Evolutionary conservation across 2,888 invertebrate species (phyloP).

Genomic region (Anarsia innoxiella): DNA sequence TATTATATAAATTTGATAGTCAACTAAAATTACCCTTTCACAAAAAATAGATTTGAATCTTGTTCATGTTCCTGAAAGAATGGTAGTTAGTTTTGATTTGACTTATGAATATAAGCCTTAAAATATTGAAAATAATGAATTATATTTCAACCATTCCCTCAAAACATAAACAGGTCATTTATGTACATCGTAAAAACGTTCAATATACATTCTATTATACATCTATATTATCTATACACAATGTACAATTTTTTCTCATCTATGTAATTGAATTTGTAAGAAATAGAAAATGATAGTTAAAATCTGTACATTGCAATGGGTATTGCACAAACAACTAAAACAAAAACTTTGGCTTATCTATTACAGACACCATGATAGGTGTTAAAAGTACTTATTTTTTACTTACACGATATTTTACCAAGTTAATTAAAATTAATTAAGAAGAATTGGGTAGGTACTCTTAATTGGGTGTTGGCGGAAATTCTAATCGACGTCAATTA

Average conservation of each 20-base stretch:
- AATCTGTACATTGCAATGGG: conserved; percentile 69
- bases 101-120: too few relatives aligned
- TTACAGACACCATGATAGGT: conserved; percentile 51
- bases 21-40: conserved; percentile 61
- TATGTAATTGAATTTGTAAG: conserved; percentile 19
- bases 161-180: conserved; percentile 39
- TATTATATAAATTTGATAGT: conserved; percentile 43
- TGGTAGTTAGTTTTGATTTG: conserved; percentile 1
- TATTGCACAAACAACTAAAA: conserved; percentile 71
- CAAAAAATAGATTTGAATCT: conserved; percentile 28
- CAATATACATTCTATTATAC: conserved; percentile 60
- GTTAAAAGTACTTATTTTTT: conserved; percentile 39
- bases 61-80: conserved; percentile 10
- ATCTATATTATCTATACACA: conserved; percentile 61
- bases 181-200: conserved; percentile 50
- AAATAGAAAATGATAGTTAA: conserved; percentile 50
- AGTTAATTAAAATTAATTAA: too few relatives aligned
- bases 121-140: too few relatives aligned
- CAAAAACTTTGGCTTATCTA: conserved; percentile 72
- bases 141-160: conserved; percentile 30
- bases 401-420: too few relatives aligned
- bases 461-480: too few relatives aligned
- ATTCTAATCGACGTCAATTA: too few relatives aligned
- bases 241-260: conserved; percentile 58
- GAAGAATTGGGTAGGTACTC: too few relatives aligned